Evolutionary conservation across 1,140 invertebrate species (phyloP), one percentile per base, ranked within the genome.

Genomic region (Scylla paramamosain): DNA sequence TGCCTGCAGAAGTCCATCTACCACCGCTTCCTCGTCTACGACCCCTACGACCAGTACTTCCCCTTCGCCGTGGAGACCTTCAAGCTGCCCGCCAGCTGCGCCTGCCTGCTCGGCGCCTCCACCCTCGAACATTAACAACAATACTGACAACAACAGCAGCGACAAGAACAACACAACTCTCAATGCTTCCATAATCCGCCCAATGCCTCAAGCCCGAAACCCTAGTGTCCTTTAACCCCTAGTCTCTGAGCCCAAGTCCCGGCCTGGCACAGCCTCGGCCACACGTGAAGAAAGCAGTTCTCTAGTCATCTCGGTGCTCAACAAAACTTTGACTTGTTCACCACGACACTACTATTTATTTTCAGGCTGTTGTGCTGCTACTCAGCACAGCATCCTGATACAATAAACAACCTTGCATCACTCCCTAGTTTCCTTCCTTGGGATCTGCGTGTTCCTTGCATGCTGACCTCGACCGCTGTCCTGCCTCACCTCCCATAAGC

Each of bases 1-100:
- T 96, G 96, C 91, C 90, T 96, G 83, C 96, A 96, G 93, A 96
- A 96, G 96, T 96, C 95, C 89, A 95, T 96, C 48, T 96, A 96
- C 92, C 96, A 96, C 92, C 96, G 96, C 77, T 96, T 96, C 92
- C 92, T 96, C 89, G 92, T 95, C 94, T 96, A 94, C 89, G 96
- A 96, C 95, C 94, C 96, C 67, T 95, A 95, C 82, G 96, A 96
- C 84, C 94, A 96, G 88, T 96, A 96, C 95, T 95, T 96, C 94
- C 94, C 96, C 96, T 86, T 93, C 96, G 46, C 93, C 96, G 45
- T 96, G 96, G 93, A 96, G 93, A 32, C 96, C 96, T 94, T 96
- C 96, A n/a, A n/a, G 93, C 90, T 96, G 32, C 96, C 96, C 39
- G 95, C 96, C 82, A 96, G 96, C 91, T 96, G 96, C 77, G 96